Conservation (phyloP, 1,140 invertebrate genomes). For the Eueides isabella region DNA sequence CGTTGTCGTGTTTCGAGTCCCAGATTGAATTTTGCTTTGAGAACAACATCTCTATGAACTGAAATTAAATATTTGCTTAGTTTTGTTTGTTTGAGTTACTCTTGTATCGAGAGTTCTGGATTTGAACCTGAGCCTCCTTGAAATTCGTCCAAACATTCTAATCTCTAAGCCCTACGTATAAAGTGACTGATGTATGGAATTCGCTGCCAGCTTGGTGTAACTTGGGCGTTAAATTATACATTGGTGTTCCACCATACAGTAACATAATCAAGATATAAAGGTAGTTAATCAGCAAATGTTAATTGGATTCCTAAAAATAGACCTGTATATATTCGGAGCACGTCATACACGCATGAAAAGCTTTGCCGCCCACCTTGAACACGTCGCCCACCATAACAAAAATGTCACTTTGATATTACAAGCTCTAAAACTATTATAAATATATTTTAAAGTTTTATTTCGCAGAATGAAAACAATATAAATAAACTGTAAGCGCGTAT, state of each 20-base stretch:
- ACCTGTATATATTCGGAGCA: not conserved
- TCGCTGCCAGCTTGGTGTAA: too few relatives aligned
- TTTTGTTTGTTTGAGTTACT: not conserved
- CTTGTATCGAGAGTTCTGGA: too few relatives aligned
- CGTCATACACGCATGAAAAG: not conserved
- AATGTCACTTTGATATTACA: not conserved
- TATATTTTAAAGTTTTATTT: too few relatives aligned
- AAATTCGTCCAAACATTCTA: too few relatives aligned
- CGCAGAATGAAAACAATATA: too few relatives aligned
- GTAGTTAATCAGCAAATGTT: not conserved
- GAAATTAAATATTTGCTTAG: slow-evolving; percentile 49
- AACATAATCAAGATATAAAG: not conserved
- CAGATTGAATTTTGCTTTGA: slow-evolving; percentile 97
- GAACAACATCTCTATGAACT: slow-evolving; percentile 96
- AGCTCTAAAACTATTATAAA: not conserved
- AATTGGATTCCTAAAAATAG: not conserved
- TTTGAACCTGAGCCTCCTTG: too few relatives aligned
- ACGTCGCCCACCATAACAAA: not conserved
- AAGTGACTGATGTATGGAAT: too few relatives aligned
- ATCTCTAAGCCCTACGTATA: too few relatives aligned
- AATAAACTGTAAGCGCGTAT: too few relatives aligned
- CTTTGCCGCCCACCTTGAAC: not conserved
- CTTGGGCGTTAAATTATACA: too few relatives aligned
- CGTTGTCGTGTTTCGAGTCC: slow-evolving; percentile 88
- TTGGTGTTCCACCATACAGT: too few relatives aligned